phyloP scores from a whole-genome alignment of 2,888 invertebrate species.

The Torymus tubicola region DNA sequence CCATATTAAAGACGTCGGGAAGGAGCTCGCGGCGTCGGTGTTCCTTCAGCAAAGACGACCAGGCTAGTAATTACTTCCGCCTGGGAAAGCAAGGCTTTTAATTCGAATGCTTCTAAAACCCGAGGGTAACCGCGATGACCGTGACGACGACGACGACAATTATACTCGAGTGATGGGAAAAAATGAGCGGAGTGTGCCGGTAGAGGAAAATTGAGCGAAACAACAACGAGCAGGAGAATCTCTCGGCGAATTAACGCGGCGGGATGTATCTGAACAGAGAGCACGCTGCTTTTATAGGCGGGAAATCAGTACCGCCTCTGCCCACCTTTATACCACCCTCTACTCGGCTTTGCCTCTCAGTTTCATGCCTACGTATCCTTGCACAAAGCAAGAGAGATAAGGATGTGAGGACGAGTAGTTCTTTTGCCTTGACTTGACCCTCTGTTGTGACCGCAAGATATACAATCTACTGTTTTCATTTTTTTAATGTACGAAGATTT shows the following conservation, averaged over 20 bases:
- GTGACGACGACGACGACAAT: constrained; percentile 63
- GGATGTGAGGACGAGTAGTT: constrained; percentile 23
- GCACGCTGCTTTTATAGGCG: constrained; percentile 32
- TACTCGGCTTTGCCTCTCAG: constrained; percentile 28
- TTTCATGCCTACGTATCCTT: neutral
- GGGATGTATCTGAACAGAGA: constrained; percentile 66
- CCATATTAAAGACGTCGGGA: constrained; percentile 51
- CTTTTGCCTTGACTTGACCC: too few relatives aligned
- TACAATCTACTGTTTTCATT: too few relatives aligned
- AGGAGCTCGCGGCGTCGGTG: neutral
- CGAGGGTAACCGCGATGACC: constrained; percentile 59
- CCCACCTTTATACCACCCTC: constrained; percentile 48
- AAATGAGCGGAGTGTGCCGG: neutral
- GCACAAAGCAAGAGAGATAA: neutral
- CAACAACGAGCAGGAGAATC: neutral
- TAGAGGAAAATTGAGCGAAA: constrained; percentile 59
- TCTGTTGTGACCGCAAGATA: too few relatives aligned
- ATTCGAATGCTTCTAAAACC: constrained; percentile 64
- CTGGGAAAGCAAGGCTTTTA: constrained; percentile 65
- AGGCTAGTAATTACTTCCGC: constrained; percentile 62
- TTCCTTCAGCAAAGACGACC: neutral
- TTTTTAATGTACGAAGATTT: too few relatives aligned
- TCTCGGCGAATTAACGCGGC: constrained; percentile 67
- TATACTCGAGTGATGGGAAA: constrained; percentile 60
- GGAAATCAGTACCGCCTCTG: constrained; percentile 39